phyloP scores from a whole-genome alignment of 2,797 vertebrate species.

The Tympanoctomys barrerae region DNA sequence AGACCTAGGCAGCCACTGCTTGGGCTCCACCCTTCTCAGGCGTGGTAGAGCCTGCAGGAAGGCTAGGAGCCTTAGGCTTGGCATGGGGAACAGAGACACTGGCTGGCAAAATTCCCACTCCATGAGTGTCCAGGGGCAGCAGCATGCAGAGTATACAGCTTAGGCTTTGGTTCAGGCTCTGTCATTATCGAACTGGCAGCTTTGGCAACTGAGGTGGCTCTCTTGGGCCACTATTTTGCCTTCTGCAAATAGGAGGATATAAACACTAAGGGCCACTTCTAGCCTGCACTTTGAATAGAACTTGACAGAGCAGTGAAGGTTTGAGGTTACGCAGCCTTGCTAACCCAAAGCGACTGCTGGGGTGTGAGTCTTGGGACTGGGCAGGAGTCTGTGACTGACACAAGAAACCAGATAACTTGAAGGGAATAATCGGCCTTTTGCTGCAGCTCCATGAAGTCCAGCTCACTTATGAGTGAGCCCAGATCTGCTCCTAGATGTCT shows the following conservation, averaged over 20 bases:
- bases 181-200: background rate
- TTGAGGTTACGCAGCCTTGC: background rate
- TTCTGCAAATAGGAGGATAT: background rate
- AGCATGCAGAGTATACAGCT: background rate
- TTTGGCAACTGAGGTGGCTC: background rate
- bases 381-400: background rate
- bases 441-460: background rate
- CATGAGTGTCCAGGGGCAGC: background rate
- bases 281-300: background rate
- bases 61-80: background rate
- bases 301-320: conserved; percentile 18
- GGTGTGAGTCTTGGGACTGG: background rate
- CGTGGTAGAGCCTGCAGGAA: conserved; percentile 31
- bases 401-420: background rate
- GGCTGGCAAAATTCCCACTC: background rate
- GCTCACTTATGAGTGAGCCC: background rate
- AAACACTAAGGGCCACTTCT: background rate
- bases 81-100: background rate
- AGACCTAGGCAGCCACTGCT: conserved; percentile 54
- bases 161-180: background rate
- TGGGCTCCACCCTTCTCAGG: conserved; percentile 42
- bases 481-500: background rate
- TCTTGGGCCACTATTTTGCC: background rate
- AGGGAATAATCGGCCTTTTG: background rate
- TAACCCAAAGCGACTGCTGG: background rate